These are phyloP conservation scores for Tarsius wallacei DNA, from an alignment of 2,797 vertebrate genomes.

Conservation along the genomic window DNA sequence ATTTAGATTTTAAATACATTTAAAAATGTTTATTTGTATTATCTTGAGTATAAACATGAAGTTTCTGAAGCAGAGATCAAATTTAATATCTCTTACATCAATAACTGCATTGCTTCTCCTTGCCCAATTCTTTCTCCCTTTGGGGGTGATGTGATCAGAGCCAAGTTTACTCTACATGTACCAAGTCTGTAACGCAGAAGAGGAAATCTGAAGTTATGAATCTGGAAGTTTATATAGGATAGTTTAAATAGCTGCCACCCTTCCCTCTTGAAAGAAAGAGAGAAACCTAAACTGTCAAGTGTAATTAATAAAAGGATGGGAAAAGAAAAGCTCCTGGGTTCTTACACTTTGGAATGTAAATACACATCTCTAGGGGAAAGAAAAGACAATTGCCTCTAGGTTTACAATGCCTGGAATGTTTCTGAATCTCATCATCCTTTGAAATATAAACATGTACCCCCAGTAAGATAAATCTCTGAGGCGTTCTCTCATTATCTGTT, in stretches of 20 bases:
- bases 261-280: not conserved
- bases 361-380: not conserved
- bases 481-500: not conserved
- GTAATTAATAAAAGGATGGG: not conserved
- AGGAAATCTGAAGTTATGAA: not conserved
- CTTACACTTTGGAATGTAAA: slow-evolving; percentile 50
- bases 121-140: not conserved
- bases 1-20: slow-evolving; percentile 6
- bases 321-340: not conserved
- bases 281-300: slow-evolving; percentile 35
- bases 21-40: not conserved
- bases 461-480: slow-evolving; percentile 35
- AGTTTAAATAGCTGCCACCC: not conserved
- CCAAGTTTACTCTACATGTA: not conserved
- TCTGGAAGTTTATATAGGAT: slow-evolving; percentile 43
- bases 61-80: not conserved
- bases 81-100: slow-evolving; percentile 5
- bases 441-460: slow-evolving; percentile 14
- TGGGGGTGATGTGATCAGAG: not conserved
- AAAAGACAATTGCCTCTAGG: not conserved
- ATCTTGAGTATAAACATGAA: not conserved
- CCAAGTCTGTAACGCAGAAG: not conserved
- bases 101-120: not conserved
- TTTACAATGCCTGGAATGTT: not conserved
- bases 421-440: not conserved